Base-by-base conservation (phyloP, 2,113 vertebrate species). In the Setophaga petechia region DNA sequence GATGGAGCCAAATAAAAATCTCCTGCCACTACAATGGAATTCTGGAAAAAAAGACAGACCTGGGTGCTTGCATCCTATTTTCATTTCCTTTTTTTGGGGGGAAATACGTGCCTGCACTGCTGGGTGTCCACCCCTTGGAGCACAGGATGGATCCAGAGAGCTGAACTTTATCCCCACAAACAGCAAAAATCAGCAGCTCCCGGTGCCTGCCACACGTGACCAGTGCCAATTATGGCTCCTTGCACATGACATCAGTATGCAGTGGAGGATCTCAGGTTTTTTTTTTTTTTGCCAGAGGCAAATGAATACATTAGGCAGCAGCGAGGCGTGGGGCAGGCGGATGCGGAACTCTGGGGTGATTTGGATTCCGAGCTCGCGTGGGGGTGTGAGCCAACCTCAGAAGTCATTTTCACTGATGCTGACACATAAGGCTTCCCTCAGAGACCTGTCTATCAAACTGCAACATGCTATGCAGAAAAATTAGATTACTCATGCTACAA, bases 271-370 rank as follows among this genome's bases (percentile, higher is more conserved):
- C 91, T 95, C 96, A 76, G 37, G 4, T 10, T 69, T 68, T 88
- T 67, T 96, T 94, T 95, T 95, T 95, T 91, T 87, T 94, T 11
- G 98, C 97, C 97, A 94, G 97, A 98, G 97, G 98, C 97, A 97
- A 98, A 89, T 96, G 97, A 97, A 98, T 98, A 92, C 94, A 98
- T 98, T 98, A 98, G 37, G 94, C 81, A 97, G 95, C 94, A 96
- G 96, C 10, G 85, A 96, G 94, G 93, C 80, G 66, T 43, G 55
- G 96, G 93, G 94, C 96, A 95, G 92, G 87, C 58, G 89, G 93
- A 80, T 94, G 80, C 73, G 15, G n/a, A 95, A 93, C 95, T 94
- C 61, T 15, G 81, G 95, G 96, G 89, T 95, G 95, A 98, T 97
- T 97, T 97, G 96, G 96, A 97, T 97, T 97, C 97, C 96, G 75